Percentiles rank a stretch among this genome's conserved stretches.
Evolutionary conservation across 2,888 invertebrate species (phyloP).

Genomic region (Eledona agricola): DNA sequence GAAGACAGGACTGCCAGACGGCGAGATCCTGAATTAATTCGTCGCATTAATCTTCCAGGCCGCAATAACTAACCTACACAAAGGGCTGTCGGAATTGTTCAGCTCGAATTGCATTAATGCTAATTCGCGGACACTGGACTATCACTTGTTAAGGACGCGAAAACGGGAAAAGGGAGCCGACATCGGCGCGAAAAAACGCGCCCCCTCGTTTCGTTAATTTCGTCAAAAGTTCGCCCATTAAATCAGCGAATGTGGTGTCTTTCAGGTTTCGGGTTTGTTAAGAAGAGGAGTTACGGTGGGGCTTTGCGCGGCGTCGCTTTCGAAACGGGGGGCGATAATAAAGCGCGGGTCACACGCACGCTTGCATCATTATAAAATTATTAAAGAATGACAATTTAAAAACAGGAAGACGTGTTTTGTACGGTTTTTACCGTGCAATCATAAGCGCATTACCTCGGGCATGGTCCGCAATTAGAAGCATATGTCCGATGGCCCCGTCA

Average conservation of each 20-base stretch:
- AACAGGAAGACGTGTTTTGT: slow-evolving; percentile 63
- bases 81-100: slow-evolving; percentile 47
- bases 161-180: slow-evolving; percentile 19
- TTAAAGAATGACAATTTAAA: slow-evolving; percentile 63
- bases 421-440: slow-evolving; percentile 62
- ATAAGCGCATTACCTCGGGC: slow-evolving; percentile 55
- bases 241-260: too few species aligned
- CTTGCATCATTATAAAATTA: slow-evolving; percentile 57
- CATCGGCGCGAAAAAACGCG: slow-evolving; percentile 9
- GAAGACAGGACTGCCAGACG: slow-evolving; percentile 38
- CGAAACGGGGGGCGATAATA: slow-evolving; percentile 12
- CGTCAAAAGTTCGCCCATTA: too few species aligned
- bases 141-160: slow-evolving; percentile 32
- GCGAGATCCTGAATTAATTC: slow-evolving; percentile 48
- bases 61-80: slow-evolving; percentile 44
- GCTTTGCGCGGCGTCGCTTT: background rate
- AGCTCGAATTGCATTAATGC: slow-evolving; percentile 46
- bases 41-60: slow-evolving; percentile 46
- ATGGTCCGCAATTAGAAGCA: slow-evolving; percentile 61
- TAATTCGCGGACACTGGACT: slow-evolving; percentile 42
- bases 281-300: too few species aligned
- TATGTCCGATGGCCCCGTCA: slow-evolving; percentile 59
- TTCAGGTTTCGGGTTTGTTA: background rate
- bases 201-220: too few species aligned
- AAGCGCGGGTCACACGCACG: slow-evolving; percentile 42